A percentile compares a stretch with the other conserved stretches of the same genome.
These are phyloP conservation scores for Aphelinus certus DNA, from an alignment of 1,140 invertebrate species.

Conservation along the genomic window DNA sequence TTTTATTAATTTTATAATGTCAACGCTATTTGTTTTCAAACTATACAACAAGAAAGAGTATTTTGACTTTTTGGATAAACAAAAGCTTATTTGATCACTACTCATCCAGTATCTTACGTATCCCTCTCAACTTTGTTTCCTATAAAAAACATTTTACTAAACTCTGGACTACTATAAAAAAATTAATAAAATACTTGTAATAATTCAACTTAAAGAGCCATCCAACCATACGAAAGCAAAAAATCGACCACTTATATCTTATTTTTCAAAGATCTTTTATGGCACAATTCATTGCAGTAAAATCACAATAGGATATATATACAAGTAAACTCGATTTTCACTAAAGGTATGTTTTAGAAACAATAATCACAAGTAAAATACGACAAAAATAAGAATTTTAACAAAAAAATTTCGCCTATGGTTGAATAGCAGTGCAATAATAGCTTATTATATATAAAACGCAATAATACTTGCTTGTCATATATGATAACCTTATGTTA, in stretches of 20 bases:
- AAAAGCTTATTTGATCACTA: slow-evolving; percentile 36
- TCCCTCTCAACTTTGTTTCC: background rate
- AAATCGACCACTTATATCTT: slow-evolving; percentile 24
- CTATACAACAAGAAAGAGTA: slow-evolving; percentile 30
- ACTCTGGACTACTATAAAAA: slow-evolving; percentile 3
- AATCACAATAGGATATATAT: slow-evolving; percentile 21
- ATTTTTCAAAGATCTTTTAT: slow-evolving; percentile 14
- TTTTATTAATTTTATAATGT: slow-evolving; percentile 15
- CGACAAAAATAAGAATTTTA: background rate
- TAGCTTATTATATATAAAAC: slow-evolving; percentile 12
- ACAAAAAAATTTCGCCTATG: slow-evolving; percentile 23
- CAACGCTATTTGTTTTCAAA: slow-evolving; percentile 1
- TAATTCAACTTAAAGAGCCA: slow-evolving; percentile 11
- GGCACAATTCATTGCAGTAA: slow-evolving; percentile 29
- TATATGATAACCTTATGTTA: slow-evolving; percentile 16
- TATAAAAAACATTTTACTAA: slow-evolving; percentile 23
- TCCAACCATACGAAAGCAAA: slow-evolving; percentile 24
- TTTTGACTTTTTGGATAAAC: slow-evolving; percentile 30
- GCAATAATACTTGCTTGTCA: slow-evolving; percentile 35
- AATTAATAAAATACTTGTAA: slow-evolving; percentile 31
- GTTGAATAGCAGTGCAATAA: slow-evolving; percentile 32
- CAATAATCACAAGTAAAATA: background rate
- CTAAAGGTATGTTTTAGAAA: background rate
- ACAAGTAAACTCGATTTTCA: slow-evolving; percentile 14
- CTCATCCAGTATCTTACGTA: background rate